Conservation (phyloP, 2,797 vertebrate species). For the Petrocephalus schoutedeni region DNA sequence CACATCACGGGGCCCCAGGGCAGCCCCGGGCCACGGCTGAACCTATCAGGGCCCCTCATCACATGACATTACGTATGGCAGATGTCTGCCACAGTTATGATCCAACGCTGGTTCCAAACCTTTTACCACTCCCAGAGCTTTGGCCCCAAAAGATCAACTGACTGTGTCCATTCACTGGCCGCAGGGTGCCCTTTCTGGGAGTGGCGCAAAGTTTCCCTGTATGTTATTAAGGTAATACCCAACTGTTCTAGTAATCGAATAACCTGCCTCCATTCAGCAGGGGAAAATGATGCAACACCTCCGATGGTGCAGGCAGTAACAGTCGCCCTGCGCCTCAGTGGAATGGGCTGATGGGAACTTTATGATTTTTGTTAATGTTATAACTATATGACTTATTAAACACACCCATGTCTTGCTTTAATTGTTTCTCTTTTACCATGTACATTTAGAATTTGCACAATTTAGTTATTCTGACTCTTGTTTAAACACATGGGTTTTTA, state of each 20-base stretch:
- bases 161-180: constrained; percentile 23
- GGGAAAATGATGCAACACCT: background rate
- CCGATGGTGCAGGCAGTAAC: background rate
- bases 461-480: background rate
- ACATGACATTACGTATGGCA: constrained; percentile 31
- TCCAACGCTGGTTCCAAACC: constrained; percentile 29
- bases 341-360: background rate
- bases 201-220: background rate
- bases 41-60: constrained; percentile 1
- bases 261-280: background rate
- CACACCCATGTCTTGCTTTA: background rate
- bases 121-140: background rate
- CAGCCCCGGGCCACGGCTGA: constrained; percentile 17
- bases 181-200: constrained; percentile 20
- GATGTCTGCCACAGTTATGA: background rate
- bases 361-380: background rate
- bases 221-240: background rate
- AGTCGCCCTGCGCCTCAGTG: background rate
- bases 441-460: background rate
- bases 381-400: background rate
- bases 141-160: constrained; percentile 21
- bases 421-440: background rate
- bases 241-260: background rate
- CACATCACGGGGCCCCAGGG: constrained; percentile 24
- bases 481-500: background rate